Evolutionary conservation across 2,797 vertebrate genomes (phyloP), one percentile per base, ranked within the genome.

Genomic region (Rhinogobio ventralis): DNA sequence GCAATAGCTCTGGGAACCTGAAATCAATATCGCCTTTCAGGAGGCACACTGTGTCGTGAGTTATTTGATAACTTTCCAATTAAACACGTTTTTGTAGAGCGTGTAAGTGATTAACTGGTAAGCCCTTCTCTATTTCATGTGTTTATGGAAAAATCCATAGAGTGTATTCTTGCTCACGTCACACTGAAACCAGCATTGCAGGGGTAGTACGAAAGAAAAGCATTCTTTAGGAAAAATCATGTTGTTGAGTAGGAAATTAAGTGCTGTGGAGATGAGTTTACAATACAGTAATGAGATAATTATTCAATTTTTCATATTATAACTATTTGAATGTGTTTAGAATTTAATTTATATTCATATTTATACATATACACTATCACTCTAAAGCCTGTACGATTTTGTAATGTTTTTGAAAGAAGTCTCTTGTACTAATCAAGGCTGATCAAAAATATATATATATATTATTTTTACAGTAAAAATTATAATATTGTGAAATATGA

Each of bases 41-140:
- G 55, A 66, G 76, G 49, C 60, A 84, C 62, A 80, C 75, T 75
- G 77, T 81, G 71, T 74, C 23, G 11, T 36, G 60, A 64, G 42
- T 79, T 87, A 79, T 83, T 83, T 85, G 80, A 86, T 86, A 88
- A 88, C 85, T 86, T 85, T 84, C 72, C 78, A 80, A 84, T 88
- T 83, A 88, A 86, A 88, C 83, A 82, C 67, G 66, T 82, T 88
- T 84, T 62, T 84, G 53, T 74, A n/a, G 66, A 84, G 73, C 19
- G 49, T 87, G 77, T 87, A 71, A 71, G 57, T 86, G 85, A 78
- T 67, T 88, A 86, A 76, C 82, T 84, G 74, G 53, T 57, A 51
- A 66, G 57, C 49, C 66, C 57, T 82, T 86, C 55, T 68, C 71
- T 84, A 84, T 86, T 86, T 83, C 76, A 53, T 72, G 49, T 60